Evolutionary conservation across 1,140 invertebrate genomes (phyloP), one percentile per base, ranked within the genome.

Genomic region (Monomorium pharaonis): DNA sequence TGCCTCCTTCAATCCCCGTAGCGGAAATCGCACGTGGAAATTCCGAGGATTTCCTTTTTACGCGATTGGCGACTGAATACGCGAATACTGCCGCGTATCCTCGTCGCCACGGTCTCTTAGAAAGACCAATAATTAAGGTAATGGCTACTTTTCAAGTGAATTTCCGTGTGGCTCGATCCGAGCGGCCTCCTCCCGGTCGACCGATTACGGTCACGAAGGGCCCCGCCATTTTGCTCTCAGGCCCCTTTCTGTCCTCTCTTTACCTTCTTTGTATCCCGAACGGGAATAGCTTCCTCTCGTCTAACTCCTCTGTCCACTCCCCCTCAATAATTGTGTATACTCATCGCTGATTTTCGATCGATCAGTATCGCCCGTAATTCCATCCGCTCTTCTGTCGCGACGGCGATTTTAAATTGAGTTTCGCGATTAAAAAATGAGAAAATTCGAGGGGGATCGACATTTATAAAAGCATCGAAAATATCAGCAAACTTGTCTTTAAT

Each of bases 101-200:
- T n/a, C 69, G 27, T 80, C 54, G 87, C 58, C 75, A 62, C 56
- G 78, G 62, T 42, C 88, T 87, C 81, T 88, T 78, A 84, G 92
- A 93, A 91, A 94, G 92, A 83, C 91, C 87, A 92, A 93, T 94
- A 94, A 94, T 94, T 94, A 94, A 94, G 91, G 92, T 94, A 94
- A 94, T 94, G 93, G 93, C 92, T 94, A 94, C 94, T 94, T 94
- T 94, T 94, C 93, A 94, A 94, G 91, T 93, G 89, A 91, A 93
- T 94, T 94, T 94, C 94, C 94, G 93, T 94, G 93, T 94, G 92
- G 88, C 89, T 94, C 90, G 92, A 94, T 92, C 90, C 88, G 86
- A 80, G 83, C 90, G 90, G 88, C 86, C 87, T 91, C 85, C 86
- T 70, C 67, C 60, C 74, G 84, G 65, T 49, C 27, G 37, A 18